Evolutionary conservation across 1,140 invertebrate genomes (phyloP).

Genomic region (Heliconius nattereri): DNA sequence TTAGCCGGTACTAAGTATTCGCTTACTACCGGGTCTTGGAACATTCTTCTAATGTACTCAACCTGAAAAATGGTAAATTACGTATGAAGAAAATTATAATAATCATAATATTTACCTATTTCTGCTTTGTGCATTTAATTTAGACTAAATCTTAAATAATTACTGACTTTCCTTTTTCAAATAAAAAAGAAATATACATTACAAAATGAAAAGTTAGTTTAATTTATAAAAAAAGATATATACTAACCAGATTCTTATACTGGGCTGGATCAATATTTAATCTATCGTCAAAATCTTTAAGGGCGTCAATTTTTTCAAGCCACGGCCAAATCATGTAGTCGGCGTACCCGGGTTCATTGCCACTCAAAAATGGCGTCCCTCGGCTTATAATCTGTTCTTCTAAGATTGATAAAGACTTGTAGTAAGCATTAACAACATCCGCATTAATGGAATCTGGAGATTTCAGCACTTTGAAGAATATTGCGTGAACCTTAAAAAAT

Average conservation of each 20-base stretch:
- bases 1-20: slow-evolving; percentile 58
- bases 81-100: no score
- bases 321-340: slow-evolving; percentile 96
- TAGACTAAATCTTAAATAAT: neutral
- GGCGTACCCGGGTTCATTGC: slow-evolving; percentile 88
- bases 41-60: slow-evolving; percentile 58
- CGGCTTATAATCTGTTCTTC: slow-evolving; percentile 80
- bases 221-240: neutral
- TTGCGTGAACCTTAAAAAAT: slow-evolving; percentile 50
- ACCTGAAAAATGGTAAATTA: slow-evolving; percentile 44
- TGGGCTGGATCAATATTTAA: slow-evolving; percentile 48
- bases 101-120: no score
- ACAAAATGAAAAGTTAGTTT: neutral
- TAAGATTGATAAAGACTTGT: slow-evolving; percentile 51
- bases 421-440: slow-evolving; percentile 48
- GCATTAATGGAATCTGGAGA: slow-evolving; percentile 52
- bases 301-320: slow-evolving; percentile 86
- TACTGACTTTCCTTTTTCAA: no score
- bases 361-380: slow-evolving; percentile 86
- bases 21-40: slow-evolving; percentile 61
- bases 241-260: slow-evolving; percentile 59
- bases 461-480: slow-evolving; percentile 54
- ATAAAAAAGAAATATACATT: neutral
- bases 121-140: no score
- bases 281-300: slow-evolving; percentile 50